Conservation (phyloP, 2,888 invertebrate species). For the Serripes groenlandicus region DNA sequence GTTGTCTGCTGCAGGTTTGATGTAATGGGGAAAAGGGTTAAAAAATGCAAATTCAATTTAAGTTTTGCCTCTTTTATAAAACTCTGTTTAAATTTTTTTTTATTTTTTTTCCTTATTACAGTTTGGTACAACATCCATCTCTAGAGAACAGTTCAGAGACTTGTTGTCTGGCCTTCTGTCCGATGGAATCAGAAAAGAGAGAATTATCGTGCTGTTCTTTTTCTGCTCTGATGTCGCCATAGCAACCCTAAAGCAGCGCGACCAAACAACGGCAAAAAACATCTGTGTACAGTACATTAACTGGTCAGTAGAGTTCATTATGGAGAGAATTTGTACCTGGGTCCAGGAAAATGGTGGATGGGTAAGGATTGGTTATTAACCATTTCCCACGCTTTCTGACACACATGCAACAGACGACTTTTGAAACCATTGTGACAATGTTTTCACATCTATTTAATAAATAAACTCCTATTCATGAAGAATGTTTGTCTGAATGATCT, state of each 20-base stretch:
- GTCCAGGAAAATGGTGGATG: conserved; percentile 84
- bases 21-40: too few species aligned
- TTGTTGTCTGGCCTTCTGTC: conserved; percentile 78
- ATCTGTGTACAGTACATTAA: conserved; percentile 73
- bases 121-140: conserved; percentile 67
- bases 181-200: conserved; percentile 78
- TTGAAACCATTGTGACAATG: not conserved
- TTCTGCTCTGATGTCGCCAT: conserved; percentile 85
- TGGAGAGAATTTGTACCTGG: conserved; percentile 80
- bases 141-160: conserved; percentile 74
- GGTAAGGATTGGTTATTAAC: conserved; percentile 74
- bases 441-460: too few species aligned
- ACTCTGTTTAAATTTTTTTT: not conserved
- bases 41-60: too few species aligned
- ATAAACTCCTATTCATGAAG: too few species aligned
- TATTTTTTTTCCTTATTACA: conserved; percentile 48
- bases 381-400: too few species aligned
- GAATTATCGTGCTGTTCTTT: conserved; percentile 84
- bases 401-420: too few species aligned
- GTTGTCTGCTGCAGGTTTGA: not conserved
- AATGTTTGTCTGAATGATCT: too few species aligned
- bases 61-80: too few species aligned
- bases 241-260: conserved; percentile 67
- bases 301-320: conserved; percentile 83
- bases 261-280: conserved; percentile 54